Conservation (phyloP, 2,797 vertebrate species). For the Pseudocheirus occidentalis region DNA sequence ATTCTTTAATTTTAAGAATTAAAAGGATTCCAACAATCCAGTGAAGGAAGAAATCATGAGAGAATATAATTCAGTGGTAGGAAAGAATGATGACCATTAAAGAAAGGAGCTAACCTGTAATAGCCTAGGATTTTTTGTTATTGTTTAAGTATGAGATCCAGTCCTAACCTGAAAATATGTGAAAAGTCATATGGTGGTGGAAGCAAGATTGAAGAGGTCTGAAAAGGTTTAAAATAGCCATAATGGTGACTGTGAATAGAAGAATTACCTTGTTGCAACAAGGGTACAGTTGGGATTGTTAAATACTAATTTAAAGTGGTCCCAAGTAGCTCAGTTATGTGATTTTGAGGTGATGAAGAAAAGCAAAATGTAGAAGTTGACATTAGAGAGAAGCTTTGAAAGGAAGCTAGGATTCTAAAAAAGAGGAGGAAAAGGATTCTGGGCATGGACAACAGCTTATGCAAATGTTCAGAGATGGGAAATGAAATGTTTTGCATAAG, state of each 20-base stretch:
- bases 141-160: not conserved
- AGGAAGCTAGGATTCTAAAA: not conserved
- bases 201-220: not conserved
- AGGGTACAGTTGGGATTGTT: not conserved
- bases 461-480: not conserved
- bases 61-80: not conserved
- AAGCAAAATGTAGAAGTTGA: not conserved
- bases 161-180: not conserved
- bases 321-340: not conserved
- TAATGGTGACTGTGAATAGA: not conserved
- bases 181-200: not conserved
- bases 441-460: not conserved
- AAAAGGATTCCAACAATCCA: too few relatives aligned
- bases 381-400: not conserved
- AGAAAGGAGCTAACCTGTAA: not conserved
- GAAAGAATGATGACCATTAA: not conserved
- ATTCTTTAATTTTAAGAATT: too few relatives aligned
- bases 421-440: not conserved
- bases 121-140: not conserved
- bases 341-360: not conserved
- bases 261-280: not conserved
- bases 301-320: not conserved
- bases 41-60: not conserved
- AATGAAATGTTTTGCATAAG: not conserved
- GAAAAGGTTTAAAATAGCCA: not conserved